Evolutionary conservation across 2,113 vertebrate genomes (phyloP).

Genomic region (Cynocephalus volans): DNA sequence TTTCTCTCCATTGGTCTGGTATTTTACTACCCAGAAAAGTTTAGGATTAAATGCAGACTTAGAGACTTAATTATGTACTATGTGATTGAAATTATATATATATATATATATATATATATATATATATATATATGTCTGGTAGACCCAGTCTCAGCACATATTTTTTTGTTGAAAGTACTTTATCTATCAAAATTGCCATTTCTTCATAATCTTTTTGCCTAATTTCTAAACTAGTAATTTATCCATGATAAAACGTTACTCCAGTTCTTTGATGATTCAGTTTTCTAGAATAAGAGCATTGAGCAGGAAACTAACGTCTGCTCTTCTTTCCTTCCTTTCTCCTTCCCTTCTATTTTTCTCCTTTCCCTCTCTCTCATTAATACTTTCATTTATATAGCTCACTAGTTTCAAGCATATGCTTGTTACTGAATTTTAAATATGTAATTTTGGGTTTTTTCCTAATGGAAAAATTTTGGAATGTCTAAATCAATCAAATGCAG

Average conservation of each 20-base stretch:
- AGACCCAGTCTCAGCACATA: not conserved
- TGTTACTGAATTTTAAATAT: not conserved
- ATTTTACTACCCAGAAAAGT: not conserved
- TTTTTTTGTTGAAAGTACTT: not conserved
- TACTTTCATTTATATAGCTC: not conserved
- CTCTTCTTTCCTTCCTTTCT: not conserved
- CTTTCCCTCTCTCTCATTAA: not conserved
- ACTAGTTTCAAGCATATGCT: not conserved
- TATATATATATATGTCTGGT: no score
- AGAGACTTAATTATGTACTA: not conserved
- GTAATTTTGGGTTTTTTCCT: not conserved
- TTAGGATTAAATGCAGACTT: not conserved
- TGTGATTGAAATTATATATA: not conserved
- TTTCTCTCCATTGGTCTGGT: not conserved
- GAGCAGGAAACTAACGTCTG: not conserved
- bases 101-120: no score
- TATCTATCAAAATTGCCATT: not conserved
- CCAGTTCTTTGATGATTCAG: not conserved
- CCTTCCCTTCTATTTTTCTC: not conserved
- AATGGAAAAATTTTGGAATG: not conserved
- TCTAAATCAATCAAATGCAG: not conserved
- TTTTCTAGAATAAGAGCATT: not conserved
- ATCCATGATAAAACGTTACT: not conserved
- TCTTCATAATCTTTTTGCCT: not conserved
- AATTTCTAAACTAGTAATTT: constrained; percentile 22